A percentile compares a stretch with the other conserved stretches of the same genome.
Conservation (phyloP, 2,797 vertebrate genomes). For the Mormyrops boulengeri region DNA sequence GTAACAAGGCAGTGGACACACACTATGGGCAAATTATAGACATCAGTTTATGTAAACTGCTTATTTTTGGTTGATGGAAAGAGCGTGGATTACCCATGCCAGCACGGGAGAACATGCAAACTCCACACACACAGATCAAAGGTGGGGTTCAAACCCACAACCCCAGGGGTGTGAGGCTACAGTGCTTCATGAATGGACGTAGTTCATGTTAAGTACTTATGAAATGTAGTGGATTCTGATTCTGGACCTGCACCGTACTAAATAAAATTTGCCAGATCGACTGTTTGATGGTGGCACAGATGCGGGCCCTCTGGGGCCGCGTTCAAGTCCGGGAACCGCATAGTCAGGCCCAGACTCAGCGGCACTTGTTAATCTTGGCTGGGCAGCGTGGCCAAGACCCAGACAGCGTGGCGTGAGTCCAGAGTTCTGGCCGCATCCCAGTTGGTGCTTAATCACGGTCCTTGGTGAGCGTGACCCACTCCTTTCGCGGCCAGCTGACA, state of each 20-base stretch:
- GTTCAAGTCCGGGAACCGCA: background rate
- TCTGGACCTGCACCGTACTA: background rate
- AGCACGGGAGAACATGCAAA: background rate
- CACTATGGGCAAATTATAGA: background rate
- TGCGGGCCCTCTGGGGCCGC: background rate
- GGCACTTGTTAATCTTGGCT: conserved; percentile 44
- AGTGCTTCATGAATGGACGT: background rate
- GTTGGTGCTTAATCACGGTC: conserved; percentile 72
- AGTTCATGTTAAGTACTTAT: background rate
- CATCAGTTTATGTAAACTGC: too few relatives aligned
- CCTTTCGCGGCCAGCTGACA: conserved; percentile 92
- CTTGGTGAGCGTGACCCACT: conserved; percentile 51
- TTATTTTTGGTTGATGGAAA: too few relatives aligned
- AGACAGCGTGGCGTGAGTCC: conserved; percentile 74
- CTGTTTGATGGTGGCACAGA: background rate
- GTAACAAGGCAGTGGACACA: background rate
- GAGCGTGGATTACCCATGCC: background rate
- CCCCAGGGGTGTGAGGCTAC: background rate
- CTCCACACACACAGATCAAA: background rate
- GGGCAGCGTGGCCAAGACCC: conserved; percentile 36
- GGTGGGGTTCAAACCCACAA: background rate
- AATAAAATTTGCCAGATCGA: background rate
- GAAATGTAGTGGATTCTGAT: background rate
- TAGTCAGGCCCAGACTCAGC: conserved; percentile 27
- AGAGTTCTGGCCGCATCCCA: conserved; percentile 86